These are phyloP conservation scores for Heliconius cydno DNA, from an alignment of 2,888 invertebrate genomes.

Conservation along the genomic window DNA sequence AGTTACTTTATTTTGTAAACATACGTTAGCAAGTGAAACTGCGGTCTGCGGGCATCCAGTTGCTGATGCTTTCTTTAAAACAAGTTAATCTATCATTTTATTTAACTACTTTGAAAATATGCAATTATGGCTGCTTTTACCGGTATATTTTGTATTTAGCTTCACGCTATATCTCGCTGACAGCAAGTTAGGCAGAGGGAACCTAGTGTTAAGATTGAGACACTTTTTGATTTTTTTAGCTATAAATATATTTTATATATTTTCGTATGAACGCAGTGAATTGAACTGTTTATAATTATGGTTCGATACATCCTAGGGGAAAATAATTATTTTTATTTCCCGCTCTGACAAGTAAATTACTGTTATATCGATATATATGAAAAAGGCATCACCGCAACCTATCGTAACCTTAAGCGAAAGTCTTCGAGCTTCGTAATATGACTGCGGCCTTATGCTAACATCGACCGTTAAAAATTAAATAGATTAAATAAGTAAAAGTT, in stretches of 20 bases:
- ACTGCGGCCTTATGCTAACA: slow-evolving; percentile 18
- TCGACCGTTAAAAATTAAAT: slow-evolving; percentile 6
- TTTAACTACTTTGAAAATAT: slow-evolving; percentile 22
- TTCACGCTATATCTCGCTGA: not conserved
- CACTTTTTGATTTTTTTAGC: too few species aligned
- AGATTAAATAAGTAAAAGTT: slow-evolving; percentile 21
- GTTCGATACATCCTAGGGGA: too few species aligned
- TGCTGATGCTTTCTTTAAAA: slow-evolving; percentile 41
- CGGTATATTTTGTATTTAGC: not conserved
- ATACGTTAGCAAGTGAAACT: slow-evolving; percentile 38
- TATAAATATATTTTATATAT: too few species aligned
- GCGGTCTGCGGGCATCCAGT: slow-evolving; percentile 28
- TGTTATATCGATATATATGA: slow-evolving; percentile 30
- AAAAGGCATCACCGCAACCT: slow-evolving; percentile 37
- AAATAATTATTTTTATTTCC: too few species aligned
- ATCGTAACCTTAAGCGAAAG: slow-evolving; percentile 48
- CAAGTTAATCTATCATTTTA: slow-evolving; percentile 30
- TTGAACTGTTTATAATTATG: too few species aligned
- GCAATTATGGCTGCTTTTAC: not conserved
- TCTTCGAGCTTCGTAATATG: slow-evolving; percentile 35
- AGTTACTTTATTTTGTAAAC: slow-evolving; percentile 20
- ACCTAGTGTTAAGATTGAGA: not conserved
- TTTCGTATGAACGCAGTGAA: too few species aligned
- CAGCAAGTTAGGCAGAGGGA: not conserved
- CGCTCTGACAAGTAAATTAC: not conserved